Conservation (phyloP, 2,113 vertebrate species). For the Megaptera novaeangliae region DNA sequence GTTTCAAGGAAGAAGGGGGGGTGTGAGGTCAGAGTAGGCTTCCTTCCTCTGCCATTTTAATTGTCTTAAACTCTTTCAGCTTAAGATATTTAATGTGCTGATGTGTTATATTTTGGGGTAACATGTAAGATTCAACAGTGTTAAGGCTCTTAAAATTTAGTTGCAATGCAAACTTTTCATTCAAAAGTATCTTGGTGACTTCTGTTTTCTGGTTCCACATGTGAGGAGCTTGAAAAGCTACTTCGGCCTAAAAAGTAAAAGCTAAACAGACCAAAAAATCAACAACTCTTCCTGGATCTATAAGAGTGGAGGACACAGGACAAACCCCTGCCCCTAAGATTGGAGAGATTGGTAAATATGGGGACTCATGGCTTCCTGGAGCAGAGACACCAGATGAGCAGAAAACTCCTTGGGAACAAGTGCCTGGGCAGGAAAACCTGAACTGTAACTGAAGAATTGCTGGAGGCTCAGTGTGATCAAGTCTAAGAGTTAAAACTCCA, state of each 20-base stretch:
- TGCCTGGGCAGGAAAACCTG: no score
- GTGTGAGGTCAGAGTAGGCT: background rate
- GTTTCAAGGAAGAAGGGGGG: background rate
- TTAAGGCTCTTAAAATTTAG: background rate
- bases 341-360: no score
- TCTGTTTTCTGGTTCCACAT: background rate
- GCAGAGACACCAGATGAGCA: no score
- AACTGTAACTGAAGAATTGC: no score
- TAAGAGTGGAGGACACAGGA: background rate
- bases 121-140: background rate
- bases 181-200: background rate
- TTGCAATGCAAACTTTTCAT: background rate
- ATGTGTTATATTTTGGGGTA: no score
- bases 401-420: no score
- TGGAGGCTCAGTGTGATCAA: no score
- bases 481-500: no score
- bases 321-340: no score
- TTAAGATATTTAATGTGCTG: background rate
- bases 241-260: background rate
- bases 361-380: no score
- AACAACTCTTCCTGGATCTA: background rate
- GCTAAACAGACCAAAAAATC: background rate
- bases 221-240: background rate
- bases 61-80: background rate
- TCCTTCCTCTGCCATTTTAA: background rate